phyloP scores from a whole-genome alignment of 2,797 vertebrate genomes.

The Sebastes taczanowskii region DNA sequence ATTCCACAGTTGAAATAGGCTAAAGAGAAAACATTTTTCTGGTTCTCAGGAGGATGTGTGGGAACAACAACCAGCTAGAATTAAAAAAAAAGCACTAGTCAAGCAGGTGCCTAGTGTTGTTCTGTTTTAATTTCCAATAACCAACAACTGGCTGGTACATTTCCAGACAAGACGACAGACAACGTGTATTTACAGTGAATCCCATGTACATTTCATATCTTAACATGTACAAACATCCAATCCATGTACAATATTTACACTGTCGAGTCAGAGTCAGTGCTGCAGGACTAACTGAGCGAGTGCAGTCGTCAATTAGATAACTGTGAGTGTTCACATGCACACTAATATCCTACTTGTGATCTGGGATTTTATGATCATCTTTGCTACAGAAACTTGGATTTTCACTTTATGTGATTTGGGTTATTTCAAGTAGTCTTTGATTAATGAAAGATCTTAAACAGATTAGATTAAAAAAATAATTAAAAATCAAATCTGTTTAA shows the following conservation, averaged over 20 bases:
- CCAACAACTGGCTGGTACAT: slow-evolving; percentile 38
- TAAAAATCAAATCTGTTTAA: not conserved
- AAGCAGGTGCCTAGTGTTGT: slow-evolving; percentile 15
- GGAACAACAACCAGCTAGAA: not conserved
- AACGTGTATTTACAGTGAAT: slow-evolving; percentile 59
- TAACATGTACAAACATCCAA: slow-evolving; percentile 56
- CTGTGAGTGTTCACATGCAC: slow-evolving; percentile 4
- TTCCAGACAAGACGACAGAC: slow-evolving; percentile 56
- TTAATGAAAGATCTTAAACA: not conserved
- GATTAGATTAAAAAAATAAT: not conserved
- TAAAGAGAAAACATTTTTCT: not conserved
- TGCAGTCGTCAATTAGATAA: not conserved
- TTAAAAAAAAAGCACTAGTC: not conserved
- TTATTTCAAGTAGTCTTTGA: not conserved
- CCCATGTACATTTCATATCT: slow-evolving; percentile 44
- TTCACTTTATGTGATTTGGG: not conserved
- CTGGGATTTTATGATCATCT: not conserved
- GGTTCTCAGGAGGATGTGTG: not conserved
- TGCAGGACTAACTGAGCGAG: not conserved
- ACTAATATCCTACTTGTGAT: slow-evolving; percentile 8
- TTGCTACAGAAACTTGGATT: not conserved
- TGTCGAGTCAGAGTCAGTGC: slow-evolving; percentile 11
- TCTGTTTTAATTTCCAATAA: slow-evolving; percentile 59
- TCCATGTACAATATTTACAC: slow-evolving; percentile 67
- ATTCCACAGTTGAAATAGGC: not conserved